Base-by-base conservation (phyloP, 2,797 vertebrate genomes). In the Tokudaia muenninki region DNA sequence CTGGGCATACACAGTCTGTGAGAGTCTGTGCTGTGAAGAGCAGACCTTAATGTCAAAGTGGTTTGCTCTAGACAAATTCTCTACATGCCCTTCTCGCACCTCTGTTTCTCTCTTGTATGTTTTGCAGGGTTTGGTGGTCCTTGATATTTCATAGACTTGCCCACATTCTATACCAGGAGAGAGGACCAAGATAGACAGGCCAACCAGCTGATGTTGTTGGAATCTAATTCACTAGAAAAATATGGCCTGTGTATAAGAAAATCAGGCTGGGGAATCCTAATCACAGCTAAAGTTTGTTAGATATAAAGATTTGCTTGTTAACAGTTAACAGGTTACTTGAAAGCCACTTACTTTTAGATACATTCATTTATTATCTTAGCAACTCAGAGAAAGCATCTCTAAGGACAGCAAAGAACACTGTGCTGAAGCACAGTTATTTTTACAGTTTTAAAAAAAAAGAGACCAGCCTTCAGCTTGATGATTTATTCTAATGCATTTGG, bases 341-440 rank as follows among this genome's bases (percentile, higher is more conserved):
- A 63, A 61, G 24, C 79, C 6, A 6, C 92, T 70, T 96, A 87
- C 98, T 98, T 98, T 98, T 97, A 97, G 94, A 95, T 78, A 86
- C 52, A 65, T 97, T 97, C 65, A 70, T 89, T 96, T 95, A 87
- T 96, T 59, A 34, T 98, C 91, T 90, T 97, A 94, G 94, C 91
- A 96, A 88, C 84, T 92, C 83, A 79, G 79, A 97, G 95, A 96
- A 92, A 97, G 97, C 90, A 97, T 44, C 0, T 0, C 14, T 65
- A 91, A 95, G 96, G 70, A 81, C 63, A 97, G 74, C 89, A 81
- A 16, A 4, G 91, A 57, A 44, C 92, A 96, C 95, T 96, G 12
- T 92, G 97, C 72, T 70, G 82, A 96, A 94, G 70, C 93, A 95
- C 29, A 96, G 90, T 0, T 1, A 0, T 86, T 94, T 90, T 82